These are phyloP conservation scores for Ceratosolen solmsi DNA, from an alignment of 1,140 invertebrate genomes.

Conservation along the genomic window DNA sequence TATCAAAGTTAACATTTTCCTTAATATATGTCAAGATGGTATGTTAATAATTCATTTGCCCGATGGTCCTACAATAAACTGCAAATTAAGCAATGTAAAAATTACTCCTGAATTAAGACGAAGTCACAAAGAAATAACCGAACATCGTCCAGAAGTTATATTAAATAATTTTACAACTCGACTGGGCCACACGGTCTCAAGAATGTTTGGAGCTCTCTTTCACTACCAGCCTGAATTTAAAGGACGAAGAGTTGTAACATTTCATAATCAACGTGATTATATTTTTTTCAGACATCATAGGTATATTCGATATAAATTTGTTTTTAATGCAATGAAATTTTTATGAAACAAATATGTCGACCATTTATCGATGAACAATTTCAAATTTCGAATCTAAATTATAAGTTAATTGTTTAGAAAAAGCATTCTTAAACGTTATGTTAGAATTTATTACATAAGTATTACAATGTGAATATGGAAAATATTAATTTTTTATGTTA, in stretches of 20 bases:
- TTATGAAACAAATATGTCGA: too few relatives aligned
- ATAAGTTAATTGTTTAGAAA: not conserved
- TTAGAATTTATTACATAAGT: not conserved
- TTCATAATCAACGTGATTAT: conserved; percentile 99
- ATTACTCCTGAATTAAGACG: conserved; percentile 86
- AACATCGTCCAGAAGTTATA: conserved; percentile 94
- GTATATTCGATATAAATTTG: conserved; percentile 72
- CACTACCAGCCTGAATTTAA: conserved; percentile 96
- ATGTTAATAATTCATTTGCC: conserved; percentile 94
- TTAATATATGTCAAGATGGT: conserved; percentile 77
- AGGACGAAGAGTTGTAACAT: conserved; percentile 93
- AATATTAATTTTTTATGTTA: not conserved
- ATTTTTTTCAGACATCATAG: conserved; percentile 99
- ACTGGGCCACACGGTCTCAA: conserved; percentile 89
- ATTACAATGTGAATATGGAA: not conserved
- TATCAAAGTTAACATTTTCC: conserved; percentile 48
- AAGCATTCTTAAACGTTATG: too few relatives aligned
- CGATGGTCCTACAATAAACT: conserved; percentile 95
- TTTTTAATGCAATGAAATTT: too few relatives aligned
- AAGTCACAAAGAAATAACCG: conserved; percentile 85
- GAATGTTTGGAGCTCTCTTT: conserved; percentile 97
- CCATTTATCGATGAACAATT: too few relatives aligned
- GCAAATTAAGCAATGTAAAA: conserved; percentile 86
- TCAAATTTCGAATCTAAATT: too few relatives aligned
- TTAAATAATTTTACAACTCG: conserved; percentile 97